Evolutionary conservation across 1,140 invertebrate species (phyloP).

Genomic region (Penaeus vannamei): DNA sequence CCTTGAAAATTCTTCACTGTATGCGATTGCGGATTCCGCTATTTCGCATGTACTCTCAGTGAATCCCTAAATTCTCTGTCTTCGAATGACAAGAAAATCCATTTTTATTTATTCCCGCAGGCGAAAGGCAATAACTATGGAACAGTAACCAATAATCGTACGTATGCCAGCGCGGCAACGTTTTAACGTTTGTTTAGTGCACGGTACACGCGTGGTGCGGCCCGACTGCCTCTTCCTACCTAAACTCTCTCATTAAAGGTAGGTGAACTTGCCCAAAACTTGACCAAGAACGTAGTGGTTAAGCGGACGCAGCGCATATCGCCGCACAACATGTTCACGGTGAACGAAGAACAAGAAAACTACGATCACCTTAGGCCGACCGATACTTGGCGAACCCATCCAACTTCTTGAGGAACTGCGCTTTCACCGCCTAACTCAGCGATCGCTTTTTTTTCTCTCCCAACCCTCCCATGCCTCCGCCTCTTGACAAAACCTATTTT

Average conservation of each 20-base stretch:
- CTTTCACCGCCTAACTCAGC: conserved; percentile 51
- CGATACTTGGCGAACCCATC: conserved; percentile 38
- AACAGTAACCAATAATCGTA: conserved; percentile 62
- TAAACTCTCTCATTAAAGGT: conserved; percentile 54
- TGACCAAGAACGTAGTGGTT: background rate
- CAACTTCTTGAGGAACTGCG: conserved; percentile 57
- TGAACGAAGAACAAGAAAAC: background rate
- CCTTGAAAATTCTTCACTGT: background rate
- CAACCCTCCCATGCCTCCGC: background rate
- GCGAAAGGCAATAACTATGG: conserved; percentile 61
- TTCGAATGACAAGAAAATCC: conserved; percentile 48
- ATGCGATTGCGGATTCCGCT: background rate
- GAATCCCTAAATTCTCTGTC: conserved; percentile 4
- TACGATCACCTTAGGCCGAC: conserved; percentile 36
- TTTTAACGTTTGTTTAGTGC: conserved; percentile 62
- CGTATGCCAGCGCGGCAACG: conserved; percentile 61
- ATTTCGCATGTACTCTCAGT: background rate
- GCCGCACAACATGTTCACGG: background rate
- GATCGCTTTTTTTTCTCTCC: conserved; percentile 7
- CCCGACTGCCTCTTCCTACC: conserved; percentile 34
- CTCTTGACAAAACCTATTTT: too few species aligned
- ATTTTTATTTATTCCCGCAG: conserved; percentile 52
- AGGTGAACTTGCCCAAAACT: conserved; percentile 35
- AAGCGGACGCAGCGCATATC: background rate
- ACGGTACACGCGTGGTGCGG: conserved; percentile 46